Percentiles rank a stretch among this genome's conserved stretches.
These are phyloP conservation scores for Brotula barbata DNA, from an alignment of 2,797 vertebrate genomes.

Conservation along the genomic window DNA sequence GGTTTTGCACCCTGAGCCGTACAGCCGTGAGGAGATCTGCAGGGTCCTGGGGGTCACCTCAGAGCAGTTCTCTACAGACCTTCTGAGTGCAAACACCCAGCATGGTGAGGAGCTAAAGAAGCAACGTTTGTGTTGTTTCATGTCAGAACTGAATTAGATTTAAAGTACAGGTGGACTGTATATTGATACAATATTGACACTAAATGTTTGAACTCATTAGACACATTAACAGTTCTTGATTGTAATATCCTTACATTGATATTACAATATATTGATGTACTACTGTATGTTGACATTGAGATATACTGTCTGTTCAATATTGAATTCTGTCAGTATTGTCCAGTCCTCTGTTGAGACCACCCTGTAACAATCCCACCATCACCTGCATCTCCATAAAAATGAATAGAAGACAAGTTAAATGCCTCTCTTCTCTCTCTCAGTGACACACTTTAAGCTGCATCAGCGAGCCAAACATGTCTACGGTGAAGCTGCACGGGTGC, in stretches of 20 bases:
- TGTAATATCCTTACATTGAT: neutral
- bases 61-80: conserved; percentile 81
- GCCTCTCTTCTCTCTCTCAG: conserved; percentile 63
- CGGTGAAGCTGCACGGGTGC: conserved; percentile 89
- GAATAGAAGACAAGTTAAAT: neutral
- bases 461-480: conserved; percentile 94
- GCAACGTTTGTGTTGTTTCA: neutral
- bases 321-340: too few relatives aligned
- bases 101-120: conserved; percentile 79
- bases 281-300: too few relatives aligned
- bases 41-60: conserved; percentile 81
- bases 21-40: conserved; percentile 90
- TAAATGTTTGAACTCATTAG: too few relatives aligned
- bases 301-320: too few relatives aligned
- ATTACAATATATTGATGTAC: too few relatives aligned
- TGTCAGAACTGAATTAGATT: neutral
- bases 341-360: neutral
- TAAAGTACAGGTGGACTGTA: too few relatives aligned
- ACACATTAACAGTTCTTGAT: neutral
- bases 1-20: conserved; percentile 88
- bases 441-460: conserved; percentile 86
- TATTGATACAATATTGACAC: too few relatives aligned
- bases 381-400: neutral
- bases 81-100: conserved; percentile 88
- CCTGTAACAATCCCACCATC: neutral